Percentiles rank a stretch among this genome's conserved stretches.
Evolutionary conservation across 2,888 invertebrate species (phyloP).

Genomic region (Nomada fucata): DNA sequence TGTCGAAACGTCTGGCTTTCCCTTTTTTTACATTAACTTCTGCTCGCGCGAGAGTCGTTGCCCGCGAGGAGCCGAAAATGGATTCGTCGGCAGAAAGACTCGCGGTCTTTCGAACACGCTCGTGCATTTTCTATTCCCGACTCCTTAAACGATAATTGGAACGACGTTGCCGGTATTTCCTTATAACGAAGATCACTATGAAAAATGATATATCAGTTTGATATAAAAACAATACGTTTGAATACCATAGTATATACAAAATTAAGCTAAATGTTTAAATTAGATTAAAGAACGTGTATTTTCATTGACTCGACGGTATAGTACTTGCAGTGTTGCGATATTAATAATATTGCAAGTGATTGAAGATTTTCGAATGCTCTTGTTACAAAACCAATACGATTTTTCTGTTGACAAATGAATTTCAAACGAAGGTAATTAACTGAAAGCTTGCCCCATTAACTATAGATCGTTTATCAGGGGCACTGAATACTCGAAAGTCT

Average conservation of each 20-base stretch:
- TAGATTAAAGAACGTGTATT: too few species aligned
- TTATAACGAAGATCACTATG: neutral
- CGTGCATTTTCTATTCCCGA: neutral
- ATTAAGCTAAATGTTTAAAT: too few species aligned
- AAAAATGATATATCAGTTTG: neutral
- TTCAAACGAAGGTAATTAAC: too few species aligned
- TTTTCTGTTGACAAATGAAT: too few species aligned
- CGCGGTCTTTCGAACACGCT: slow-evolving; percentile 7
- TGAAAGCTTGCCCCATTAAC: too few species aligned
- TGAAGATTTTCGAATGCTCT: too few species aligned
- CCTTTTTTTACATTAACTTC: slow-evolving; percentile 7
- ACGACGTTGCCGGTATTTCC: neutral
- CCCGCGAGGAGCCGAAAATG: neutral
- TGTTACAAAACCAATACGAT: too few species aligned
- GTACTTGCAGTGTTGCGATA: too few species aligned
- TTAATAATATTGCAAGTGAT: too few species aligned
- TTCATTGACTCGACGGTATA: too few species aligned
- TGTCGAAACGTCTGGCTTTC: slow-evolving; percentile 4
- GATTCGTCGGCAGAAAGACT: neutral
- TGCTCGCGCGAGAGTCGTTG: neutral
- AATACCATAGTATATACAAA: too few species aligned
- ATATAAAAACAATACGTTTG: neutral
- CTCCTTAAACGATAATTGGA: neutral
- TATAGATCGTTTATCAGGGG: too few species aligned
- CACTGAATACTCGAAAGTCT: neutral